These are phyloP conservation scores for Tupaia tana DNA, from an alignment of 2,113 vertebrate genomes.

Conservation along the genomic window DNA sequence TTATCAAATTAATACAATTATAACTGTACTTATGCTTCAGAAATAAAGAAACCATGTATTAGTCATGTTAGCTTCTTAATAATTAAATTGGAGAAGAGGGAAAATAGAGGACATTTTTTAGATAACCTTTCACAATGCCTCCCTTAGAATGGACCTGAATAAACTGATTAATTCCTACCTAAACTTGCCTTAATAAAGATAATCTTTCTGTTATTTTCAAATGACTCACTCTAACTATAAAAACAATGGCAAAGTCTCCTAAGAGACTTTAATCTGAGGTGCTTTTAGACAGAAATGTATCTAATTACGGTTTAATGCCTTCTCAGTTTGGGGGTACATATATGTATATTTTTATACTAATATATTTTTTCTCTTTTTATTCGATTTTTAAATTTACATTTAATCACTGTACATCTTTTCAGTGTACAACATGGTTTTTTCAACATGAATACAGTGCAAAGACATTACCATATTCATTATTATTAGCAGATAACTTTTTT, in stretches of 20 bases:
- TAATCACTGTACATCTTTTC: too few species aligned
- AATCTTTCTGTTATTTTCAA: not conserved
- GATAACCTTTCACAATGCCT: not conserved
- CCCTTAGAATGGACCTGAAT: not conserved
- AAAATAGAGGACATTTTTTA: not conserved
- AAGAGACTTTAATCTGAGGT: not conserved
- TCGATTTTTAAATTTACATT: too few species aligned
- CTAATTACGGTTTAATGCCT: not conserved
- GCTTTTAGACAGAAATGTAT: not conserved
- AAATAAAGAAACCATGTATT: not conserved
- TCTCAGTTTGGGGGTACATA: not conserved
- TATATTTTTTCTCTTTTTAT: too few species aligned
- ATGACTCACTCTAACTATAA: not conserved
- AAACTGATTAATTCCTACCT: not conserved
- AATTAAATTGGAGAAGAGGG: not conserved
- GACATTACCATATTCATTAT: too few species aligned
- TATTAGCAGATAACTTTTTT: too few species aligned
- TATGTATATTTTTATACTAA: too few species aligned
- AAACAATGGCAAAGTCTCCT: not conserved
- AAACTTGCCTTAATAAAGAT: not conserved
- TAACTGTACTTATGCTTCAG: not conserved
- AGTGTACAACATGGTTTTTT: too few species aligned
- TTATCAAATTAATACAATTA: conserved; percentile 6
- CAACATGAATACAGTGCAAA: too few species aligned
- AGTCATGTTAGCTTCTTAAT: not conserved